These are phyloP conservation scores for Synchiropus splendidus DNA, from an alignment of 2,113 vertebrate species.

Conservation along the genomic window DNA sequence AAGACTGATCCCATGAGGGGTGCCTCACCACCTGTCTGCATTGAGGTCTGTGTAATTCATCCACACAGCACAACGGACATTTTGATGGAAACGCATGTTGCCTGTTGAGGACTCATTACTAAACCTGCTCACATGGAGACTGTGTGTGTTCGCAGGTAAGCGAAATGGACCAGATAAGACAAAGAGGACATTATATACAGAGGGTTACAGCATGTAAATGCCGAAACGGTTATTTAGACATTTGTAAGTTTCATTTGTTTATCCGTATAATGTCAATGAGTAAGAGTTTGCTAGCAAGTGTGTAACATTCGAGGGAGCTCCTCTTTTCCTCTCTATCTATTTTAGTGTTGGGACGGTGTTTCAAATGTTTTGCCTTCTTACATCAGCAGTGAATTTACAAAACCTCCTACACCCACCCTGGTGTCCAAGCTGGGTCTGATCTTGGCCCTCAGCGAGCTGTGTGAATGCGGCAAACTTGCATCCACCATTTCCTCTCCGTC, in stretches of 20 bases:
- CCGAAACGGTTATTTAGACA: too few species aligned
- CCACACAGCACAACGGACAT: constrained; percentile 9
- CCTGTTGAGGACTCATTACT: constrained; percentile 14
- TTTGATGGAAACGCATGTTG: constrained; percentile 11
- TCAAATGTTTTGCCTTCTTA: too few species aligned
- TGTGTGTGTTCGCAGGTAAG: constrained; percentile 8
- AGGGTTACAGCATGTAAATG: too few species aligned
- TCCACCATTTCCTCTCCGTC: not conserved
- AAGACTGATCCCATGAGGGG: too few species aligned
- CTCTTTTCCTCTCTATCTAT: too few species aligned
- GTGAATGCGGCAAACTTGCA: not conserved
- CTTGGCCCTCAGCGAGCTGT: not conserved
- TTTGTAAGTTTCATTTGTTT: too few species aligned
- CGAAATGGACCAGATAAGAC: not conserved
- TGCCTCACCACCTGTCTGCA: too few species aligned
- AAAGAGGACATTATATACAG: too few species aligned
- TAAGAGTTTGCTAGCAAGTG: too few species aligned
- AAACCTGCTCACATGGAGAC: not conserved
- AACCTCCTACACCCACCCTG: not conserved
- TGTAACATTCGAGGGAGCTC: too few species aligned
- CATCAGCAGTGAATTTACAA: not conserved
- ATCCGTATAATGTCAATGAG: too few species aligned
- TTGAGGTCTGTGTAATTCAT: constrained; percentile 19
- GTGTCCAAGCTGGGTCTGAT: not conserved
- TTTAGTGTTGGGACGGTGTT: too few species aligned